Evolutionary conservation across 2,888 invertebrate genomes (phyloP).

Genomic region (Hydropsyche betteni): DNA sequence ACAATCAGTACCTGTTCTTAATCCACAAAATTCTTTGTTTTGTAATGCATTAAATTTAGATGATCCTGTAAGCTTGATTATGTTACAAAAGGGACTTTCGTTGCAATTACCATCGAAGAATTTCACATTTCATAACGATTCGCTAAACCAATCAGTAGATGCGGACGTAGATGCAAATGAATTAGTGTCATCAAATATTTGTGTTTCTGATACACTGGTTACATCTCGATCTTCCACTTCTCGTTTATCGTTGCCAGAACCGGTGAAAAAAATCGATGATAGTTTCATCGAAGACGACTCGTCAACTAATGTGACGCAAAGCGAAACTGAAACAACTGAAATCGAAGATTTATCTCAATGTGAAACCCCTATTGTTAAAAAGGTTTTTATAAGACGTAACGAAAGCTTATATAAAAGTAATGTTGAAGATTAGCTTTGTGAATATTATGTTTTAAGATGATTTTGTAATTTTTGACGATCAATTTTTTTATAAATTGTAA

Average conservation of each 20-base stretch:
- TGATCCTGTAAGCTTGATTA: slow-evolving; percentile 78
- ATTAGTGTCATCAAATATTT: not conserved
- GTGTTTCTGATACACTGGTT: not conserved
- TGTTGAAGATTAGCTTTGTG: slow-evolving; percentile 41
- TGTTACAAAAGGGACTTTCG: slow-evolving; percentile 54
- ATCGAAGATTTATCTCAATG: not conserved
- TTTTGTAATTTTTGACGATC: too few species aligned
- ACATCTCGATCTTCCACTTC: slow-evolving; percentile 46
- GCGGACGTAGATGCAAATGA: not conserved
- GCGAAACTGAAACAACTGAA: slow-evolving; percentile 53
- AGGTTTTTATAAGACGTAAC: slow-evolving; percentile 61
- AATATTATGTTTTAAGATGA: too few species aligned
- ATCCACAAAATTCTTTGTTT: slow-evolving; percentile 75
- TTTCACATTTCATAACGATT: not conserved
- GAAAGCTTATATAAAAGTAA: slow-evolving; percentile 56
- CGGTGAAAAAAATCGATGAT: slow-evolving; percentile 18
- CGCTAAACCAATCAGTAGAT: not conserved
- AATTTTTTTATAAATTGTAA: too few species aligned
- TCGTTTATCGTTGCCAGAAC: slow-evolving; percentile 46
- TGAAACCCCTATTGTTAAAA: slow-evolving; percentile 52
- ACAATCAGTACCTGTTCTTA: slow-evolving; percentile 67
- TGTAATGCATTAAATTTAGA: slow-evolving; percentile 78
- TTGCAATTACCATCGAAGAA: slow-evolving; percentile 27
- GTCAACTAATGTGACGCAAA: slow-evolving; percentile 35
- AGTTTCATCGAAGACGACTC: slow-evolving; percentile 45